Percentiles rank a stretch among this genome's conserved stretches.
Evolutionary conservation across 2,113 vertebrate genomes (phyloP).

Genomic region (Cairina moschata): DNA sequence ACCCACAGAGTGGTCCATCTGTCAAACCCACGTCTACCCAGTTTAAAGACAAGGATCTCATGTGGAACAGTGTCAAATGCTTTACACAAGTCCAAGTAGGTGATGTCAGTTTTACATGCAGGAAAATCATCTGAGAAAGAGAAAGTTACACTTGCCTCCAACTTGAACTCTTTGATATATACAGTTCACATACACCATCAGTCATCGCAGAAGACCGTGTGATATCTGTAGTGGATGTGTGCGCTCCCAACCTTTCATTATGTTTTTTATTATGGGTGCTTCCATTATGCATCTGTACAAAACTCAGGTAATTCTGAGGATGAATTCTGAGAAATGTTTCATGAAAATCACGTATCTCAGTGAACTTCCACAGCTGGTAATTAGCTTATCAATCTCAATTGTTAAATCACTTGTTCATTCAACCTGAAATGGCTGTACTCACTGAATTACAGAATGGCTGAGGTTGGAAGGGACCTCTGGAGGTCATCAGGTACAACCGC

Average conservation of each 20-base stretch:
- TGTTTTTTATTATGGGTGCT: no score
- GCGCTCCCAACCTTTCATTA: neutral
- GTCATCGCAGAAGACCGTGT: neutral
- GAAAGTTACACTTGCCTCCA: neutral
- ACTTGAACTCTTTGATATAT: neutral
- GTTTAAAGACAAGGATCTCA: no score
- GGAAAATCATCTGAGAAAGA: neutral
- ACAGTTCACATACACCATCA: neutral
- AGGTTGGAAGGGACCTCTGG: neutral
- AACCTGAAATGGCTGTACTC: neutral
- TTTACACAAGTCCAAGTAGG: no score
- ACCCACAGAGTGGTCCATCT: no score
- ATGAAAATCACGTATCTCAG: rapidly evolving
- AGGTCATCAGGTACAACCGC: neutral
- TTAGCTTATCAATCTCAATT: neutral
- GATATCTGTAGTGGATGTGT: neutral
- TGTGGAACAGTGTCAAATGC: no score
- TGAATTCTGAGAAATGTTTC: neutral
- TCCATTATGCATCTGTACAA: neutral
- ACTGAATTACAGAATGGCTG: neutral
- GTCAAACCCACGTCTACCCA: no score
- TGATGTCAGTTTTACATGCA: neutral
- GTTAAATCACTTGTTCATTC: neutral
- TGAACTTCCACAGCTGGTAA: neutral
- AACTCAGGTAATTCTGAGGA: neutral